Base-by-base conservation (phyloP, 23 tunicate genomes). In the Phallusia fumigata region DNA sequence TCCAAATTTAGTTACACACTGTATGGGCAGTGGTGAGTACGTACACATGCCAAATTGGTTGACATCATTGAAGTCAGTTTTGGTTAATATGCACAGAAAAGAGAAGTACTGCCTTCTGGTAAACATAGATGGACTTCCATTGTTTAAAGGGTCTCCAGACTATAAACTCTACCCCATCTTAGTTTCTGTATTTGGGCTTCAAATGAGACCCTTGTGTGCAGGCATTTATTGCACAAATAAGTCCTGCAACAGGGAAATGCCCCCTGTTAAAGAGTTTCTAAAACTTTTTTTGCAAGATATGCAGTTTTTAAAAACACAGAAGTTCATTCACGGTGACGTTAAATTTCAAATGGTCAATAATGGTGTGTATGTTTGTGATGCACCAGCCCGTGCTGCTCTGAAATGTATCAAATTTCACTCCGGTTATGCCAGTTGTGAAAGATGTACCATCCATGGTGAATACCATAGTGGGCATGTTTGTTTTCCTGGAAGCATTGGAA, bases 361-460 rank as follows among this genome's bases (percentile, higher is more conserved):
- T 24, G 74, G 73, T 21, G 40, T 81, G n/a, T 80, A 79, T 74
- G 58, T 86, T 19, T 86, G 90, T 86, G 90, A 86, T 80, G 90
- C 90, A 47, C 90, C 90, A n/a, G 90, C 90, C 33, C 53, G 90
- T 18, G 33, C 80, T 2, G 74, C 74, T 35, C 76, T 86, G 3
- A 86, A 86, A 75, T 49, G 76, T 18, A 80, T 80, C 30, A 86
- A 86, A 80, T 30, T 44, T 19, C 90, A 86, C 32, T 34, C 81
- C 18, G 90, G 84, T 6, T 80, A 86, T 30, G 49, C 80, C 36
- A 33, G 78, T 35, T 77, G 81, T 45, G 81, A 77, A 44, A 34
- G 81, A 21, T 86, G 84, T 49, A 74, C 52, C 47, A 76, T 53
- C 31, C 76, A 74, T n/a, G 90, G 90, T 64, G 84, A 80, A 13